These are phyloP conservation scores for Acanthaster planci DNA, from an alignment of 35 echinoderm and acorn worm species.

Conservation along the genomic window DNA sequence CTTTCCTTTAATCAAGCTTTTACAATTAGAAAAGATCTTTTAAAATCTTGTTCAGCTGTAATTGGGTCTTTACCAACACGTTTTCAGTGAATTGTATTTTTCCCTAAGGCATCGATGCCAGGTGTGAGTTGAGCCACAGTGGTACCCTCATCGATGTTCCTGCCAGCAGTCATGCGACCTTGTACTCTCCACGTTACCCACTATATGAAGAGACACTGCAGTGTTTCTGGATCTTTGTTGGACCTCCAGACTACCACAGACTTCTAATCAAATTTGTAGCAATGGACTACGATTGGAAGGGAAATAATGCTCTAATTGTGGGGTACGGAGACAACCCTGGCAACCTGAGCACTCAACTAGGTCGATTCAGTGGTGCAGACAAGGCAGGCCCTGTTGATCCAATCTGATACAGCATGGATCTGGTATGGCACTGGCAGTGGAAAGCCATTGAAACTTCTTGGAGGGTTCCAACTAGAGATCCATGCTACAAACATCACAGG, in stretches of 20 bases:
- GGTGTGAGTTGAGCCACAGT: not conserved
- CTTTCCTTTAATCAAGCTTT: too few relatives aligned
- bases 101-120: not conserved
- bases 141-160: not conserved
- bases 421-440: not conserved
- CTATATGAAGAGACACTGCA: not conserved
- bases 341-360: not conserved
- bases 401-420: not conserved
- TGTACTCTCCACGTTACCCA: not conserved
- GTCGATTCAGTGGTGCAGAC: not conserved
- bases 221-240: not conserved
- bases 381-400: not conserved
- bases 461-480: constrained; percentile 6
- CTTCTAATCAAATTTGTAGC: not conserved
- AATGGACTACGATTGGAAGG: not conserved
- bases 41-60: too few relatives aligned
- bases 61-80: too few relatives aligned
- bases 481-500: constrained; percentile 1
- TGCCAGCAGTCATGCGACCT: not conserved
- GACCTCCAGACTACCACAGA: not conserved
- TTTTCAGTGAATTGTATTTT: too few relatives aligned
- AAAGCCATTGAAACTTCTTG: not conserved
- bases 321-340: not conserved
- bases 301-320: not conserved
- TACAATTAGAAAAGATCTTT: too few relatives aligned